These are phyloP conservation scores for Apostichopus californicus DNA, from an alignment of 35 echinoderm and acorn worm species.

Conservation along the genomic window DNA sequence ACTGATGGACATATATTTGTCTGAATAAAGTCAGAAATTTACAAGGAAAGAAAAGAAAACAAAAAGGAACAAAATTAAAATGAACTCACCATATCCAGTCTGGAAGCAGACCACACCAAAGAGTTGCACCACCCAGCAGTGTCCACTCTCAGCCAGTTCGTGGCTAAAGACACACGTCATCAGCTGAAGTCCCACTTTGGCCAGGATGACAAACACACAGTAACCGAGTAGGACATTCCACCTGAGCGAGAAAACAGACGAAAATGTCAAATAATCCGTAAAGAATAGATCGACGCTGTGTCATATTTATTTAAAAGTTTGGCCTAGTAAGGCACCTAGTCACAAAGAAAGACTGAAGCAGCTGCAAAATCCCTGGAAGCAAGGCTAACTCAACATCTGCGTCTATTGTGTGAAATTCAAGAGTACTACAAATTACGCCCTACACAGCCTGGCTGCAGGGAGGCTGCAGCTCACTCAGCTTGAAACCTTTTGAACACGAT, in stretches of 20 bases:
- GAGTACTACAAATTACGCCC: too few species aligned
- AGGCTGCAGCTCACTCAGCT: too few species aligned
- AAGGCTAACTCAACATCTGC: not conserved
- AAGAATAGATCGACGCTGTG: too few species aligned
- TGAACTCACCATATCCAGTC: constrained; percentile 36
- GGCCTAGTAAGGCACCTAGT: not conserved
- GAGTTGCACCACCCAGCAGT: constrained; percentile 90
- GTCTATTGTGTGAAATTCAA: too few species aligned
- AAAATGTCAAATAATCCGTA: not conserved
- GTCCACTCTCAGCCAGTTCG: not conserved
- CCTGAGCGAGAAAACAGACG: constrained; percentile 34
- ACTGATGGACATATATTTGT: too few species aligned
- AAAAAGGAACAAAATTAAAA: too few species aligned
- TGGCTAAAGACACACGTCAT: constrained; percentile 74
- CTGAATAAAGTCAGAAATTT: too few species aligned
- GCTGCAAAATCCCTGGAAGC: not conserved
- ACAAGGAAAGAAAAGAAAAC: too few species aligned
- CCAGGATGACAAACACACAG: constrained; percentile 78
- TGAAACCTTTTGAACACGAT: too few species aligned
- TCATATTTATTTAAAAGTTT: not conserved
- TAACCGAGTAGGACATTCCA: constrained; percentile 88
- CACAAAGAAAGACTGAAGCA: not conserved
- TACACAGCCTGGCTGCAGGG: too few species aligned
- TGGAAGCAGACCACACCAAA: constrained; percentile 89
- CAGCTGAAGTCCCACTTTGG: constrained; percentile 83